These are phyloP conservation scores for Ammodytes dubius DNA, from an alignment of 2,113 vertebrate species.

Conservation along the genomic window DNA sequence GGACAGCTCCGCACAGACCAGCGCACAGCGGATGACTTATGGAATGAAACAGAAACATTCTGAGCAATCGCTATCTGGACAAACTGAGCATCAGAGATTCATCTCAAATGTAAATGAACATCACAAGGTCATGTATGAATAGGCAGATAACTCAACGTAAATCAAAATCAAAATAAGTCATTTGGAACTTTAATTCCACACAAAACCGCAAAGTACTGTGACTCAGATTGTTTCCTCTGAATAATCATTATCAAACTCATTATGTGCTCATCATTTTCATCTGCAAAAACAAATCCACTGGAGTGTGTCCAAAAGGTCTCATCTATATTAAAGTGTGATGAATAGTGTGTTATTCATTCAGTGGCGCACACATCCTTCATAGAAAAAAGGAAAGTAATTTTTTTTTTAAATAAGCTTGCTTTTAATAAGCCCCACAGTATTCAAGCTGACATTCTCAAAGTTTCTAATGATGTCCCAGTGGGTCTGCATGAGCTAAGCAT, in stretches of 20 bases:
- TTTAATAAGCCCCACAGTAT: conserved; percentile 53
- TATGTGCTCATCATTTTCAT: conserved; percentile 49
- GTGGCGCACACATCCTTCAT: conserved; percentile 19
- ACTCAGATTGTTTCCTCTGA: conserved; percentile 29
- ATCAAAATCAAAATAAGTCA: conserved; percentile 48
- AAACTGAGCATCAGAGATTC: conserved; percentile 16
- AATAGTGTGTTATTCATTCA: conserved; percentile 51
- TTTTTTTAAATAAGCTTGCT: no score
- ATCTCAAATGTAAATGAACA: neutral
- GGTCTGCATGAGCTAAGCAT: conserved; percentile 58
- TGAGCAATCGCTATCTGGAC: neutral
- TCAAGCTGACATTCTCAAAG: conserved; percentile 54
- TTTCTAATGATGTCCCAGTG: conserved; percentile 67
- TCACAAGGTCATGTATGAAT: conserved; percentile 36
- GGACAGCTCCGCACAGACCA: conserved; percentile 39
- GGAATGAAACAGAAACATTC: neutral
- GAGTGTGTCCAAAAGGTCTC: conserved; percentile 45
- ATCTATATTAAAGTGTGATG: conserved; percentile 31
- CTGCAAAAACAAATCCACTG: conserved; percentile 53
- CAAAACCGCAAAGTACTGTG: conserved; percentile 5
- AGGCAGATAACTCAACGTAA: conserved; percentile 23
- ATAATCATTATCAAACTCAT: conserved; percentile 64
- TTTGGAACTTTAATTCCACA: conserved; percentile 51
- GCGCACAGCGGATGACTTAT: conserved; percentile 8
- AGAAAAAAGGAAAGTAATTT: conserved; percentile 13